These are phyloP conservation scores for Daubentonia madagascariensis DNA, from an alignment of 2,113 vertebrate species.

Conservation along the genomic window DNA sequence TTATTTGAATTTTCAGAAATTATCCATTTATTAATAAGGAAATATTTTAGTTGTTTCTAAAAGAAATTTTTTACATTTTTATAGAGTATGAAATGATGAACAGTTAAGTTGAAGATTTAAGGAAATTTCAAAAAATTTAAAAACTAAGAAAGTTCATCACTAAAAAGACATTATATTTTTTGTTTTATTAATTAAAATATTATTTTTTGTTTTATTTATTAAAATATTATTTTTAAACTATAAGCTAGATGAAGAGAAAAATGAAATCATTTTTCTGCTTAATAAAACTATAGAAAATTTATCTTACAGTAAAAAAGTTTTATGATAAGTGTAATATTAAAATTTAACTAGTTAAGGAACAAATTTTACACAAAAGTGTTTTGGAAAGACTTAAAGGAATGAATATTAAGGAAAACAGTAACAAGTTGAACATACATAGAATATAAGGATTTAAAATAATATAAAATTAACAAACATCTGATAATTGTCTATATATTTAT, in stretches of 20 bases:
- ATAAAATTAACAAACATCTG: not conserved
- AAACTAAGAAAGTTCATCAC: not conserved
- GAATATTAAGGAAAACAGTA: not conserved
- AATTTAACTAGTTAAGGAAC: not conserved
- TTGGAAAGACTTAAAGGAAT: not conserved
- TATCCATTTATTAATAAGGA: not conserved
- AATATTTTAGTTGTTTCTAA: slow-evolving; percentile 1
- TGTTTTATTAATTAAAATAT: not conserved
- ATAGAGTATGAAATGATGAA: not conserved
- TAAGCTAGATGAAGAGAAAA: not conserved
- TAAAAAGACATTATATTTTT: not conserved
- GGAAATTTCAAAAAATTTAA: not conserved
- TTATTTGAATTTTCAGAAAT: slow-evolving; percentile 13
- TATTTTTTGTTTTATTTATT: not conserved
- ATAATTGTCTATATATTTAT: not conserved
- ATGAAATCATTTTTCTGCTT: not conserved
- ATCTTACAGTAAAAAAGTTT: not conserved
- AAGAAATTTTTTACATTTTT: not conserved
- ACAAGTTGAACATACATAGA: not conserved
- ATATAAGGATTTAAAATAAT: not conserved
- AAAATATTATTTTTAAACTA: not conserved
- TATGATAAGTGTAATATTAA: not conserved
- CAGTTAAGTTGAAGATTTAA: not conserved
- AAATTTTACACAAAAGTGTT: not conserved
- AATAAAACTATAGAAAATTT: not conserved